phyloP scores from a whole-genome alignment of 2,797 vertebrate genomes.

The Gambelia wislizenii region DNA sequence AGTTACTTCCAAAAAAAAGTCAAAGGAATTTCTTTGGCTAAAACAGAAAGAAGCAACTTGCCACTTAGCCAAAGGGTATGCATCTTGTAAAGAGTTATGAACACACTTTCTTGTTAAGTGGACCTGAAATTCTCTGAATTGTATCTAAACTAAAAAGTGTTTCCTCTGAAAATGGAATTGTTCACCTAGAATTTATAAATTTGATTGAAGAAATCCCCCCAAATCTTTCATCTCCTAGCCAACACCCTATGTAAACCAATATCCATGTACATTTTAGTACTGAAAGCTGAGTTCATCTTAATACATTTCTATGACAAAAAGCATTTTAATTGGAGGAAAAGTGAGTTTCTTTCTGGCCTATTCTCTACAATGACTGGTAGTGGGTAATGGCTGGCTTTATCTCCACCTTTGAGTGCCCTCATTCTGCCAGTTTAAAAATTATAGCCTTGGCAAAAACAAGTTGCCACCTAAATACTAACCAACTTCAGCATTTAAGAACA shows the following conservation, averaged over 20 bases:
- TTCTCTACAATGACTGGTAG: conserved; percentile 29
- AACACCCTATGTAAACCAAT: neutral
- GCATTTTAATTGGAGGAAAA: neutral
- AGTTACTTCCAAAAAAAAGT: neutral
- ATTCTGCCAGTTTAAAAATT: conserved; percentile 63
- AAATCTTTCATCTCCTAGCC: neutral
- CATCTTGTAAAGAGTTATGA: neutral
- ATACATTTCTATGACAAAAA: neutral
- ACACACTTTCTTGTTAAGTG: neutral
- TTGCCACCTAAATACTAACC: conserved; percentile 33
- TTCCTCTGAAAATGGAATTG: neutral
- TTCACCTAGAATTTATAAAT: neutral
- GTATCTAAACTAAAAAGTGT: neutral
- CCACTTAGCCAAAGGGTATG: neutral
- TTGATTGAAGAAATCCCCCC: neutral
- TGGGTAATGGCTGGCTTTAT: conserved; percentile 52
- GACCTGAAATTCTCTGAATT: neutral
- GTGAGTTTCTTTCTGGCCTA: conserved; percentile 1
- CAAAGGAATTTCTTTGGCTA: neutral
- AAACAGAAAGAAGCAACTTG: neutral
- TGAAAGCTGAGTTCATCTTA: neutral
- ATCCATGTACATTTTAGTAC: neutral
- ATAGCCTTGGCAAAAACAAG: conserved; percentile 55
- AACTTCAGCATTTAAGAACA: neutral
- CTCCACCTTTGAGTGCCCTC: conserved; percentile 59